phyloP scores from a whole-genome alignment of 2,113 vertebrate species.

The Calyptomena viridis region DNA sequence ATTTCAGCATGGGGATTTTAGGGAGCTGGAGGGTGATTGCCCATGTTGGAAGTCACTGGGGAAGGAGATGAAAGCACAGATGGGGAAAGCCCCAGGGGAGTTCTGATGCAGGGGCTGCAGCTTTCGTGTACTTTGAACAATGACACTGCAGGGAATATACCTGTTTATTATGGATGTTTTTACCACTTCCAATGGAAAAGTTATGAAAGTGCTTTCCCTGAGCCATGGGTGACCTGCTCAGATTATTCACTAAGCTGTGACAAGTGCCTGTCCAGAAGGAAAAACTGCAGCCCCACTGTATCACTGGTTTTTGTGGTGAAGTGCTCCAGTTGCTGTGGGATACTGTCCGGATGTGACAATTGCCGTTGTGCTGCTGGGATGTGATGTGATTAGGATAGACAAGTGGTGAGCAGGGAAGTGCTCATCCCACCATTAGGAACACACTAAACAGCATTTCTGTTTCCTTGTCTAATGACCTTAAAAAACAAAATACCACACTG shows the following conservation, averaged over 20 bases:
- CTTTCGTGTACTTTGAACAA: background rate
- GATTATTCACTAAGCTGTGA: background rate
- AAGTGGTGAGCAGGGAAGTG: background rate
- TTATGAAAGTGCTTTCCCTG: background rate
- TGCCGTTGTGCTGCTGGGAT: background rate
- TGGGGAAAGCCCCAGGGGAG: background rate
- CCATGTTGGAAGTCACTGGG: background rate
- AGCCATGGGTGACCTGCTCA: background rate
- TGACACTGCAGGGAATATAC: background rate
- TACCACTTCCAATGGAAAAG: background rate
- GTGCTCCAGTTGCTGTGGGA: rapidly evolving
- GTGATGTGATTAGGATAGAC: background rate
- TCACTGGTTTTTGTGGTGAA: background rate
- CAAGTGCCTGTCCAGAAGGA: background rate
- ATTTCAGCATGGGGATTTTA: background rate
- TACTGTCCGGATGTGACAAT: background rate
- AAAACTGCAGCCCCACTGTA: background rate
- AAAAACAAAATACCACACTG: background rate
- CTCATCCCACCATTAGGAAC: background rate
- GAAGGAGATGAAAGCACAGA: background rate
- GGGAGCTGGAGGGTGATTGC: background rate
- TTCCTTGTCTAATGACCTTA: background rate
- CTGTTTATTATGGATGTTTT: background rate
- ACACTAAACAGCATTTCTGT: background rate
- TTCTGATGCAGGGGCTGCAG: background rate